Evolutionary conservation across 2,888 invertebrate species (phyloP), one percentile per base, ranked within the genome.

Genomic region (Pterostichus niger): DNA sequence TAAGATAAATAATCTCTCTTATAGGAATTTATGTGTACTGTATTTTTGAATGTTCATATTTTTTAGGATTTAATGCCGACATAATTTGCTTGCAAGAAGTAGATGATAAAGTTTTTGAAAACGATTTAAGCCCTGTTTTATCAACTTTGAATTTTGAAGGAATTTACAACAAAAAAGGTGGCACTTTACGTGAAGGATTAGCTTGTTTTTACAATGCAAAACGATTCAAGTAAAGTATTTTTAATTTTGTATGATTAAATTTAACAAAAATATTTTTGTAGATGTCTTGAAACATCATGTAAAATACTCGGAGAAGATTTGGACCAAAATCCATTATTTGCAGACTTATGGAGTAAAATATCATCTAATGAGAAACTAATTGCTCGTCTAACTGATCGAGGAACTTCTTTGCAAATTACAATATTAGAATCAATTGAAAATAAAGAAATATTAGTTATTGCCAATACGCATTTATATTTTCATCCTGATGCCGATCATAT

Each of bases 21-120:
- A 52, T 40, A 40, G 3, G 9, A 80, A 59, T 35, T 54, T 15
- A 2, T 56, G 24, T 52, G 11, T 59, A 31, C 5, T 7, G 35
- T 40, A 59, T 61, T 61, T 61, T n/a, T 61, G 1, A 10, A 10
- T 61, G 7, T 3, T 31, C 2, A 33, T 52, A 90, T 10, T 64
- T 87, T 88, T 11, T 85, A 94, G 97, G 97, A n/a, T 98, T 97
- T 88, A 96, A 98, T 90, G 94, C 94, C 52, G 98, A 99, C 89
- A 91, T 99, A 76, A 91, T 98, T 78, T 98, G 98, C 86, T 91
- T 99, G 11, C 98, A 99, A 92, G 99, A 99, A 92, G 97, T 98
- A 0, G 98, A 99, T 88, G 88, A 88, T 10, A 95, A 94, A 90
- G 91, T 97, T 68, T 98, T 95, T 89, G 90, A 93, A 6, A 88